Base-by-base conservation (phyloP, 2,113 vertebrate species). In the Hippocampus guttulatus region DNA sequence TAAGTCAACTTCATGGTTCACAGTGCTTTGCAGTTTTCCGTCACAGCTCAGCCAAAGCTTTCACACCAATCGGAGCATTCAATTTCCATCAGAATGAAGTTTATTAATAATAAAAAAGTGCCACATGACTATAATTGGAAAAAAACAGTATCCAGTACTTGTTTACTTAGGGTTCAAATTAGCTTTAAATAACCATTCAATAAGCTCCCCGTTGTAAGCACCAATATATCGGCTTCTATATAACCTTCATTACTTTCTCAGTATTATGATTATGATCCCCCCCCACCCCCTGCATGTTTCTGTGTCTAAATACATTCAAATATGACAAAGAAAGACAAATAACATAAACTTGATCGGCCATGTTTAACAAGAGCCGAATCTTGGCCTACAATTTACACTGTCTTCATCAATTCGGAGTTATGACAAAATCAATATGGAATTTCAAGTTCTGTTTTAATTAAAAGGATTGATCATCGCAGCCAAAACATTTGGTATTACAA, bases 1-100 rank as follows among this genome's bases (percentile, higher is more conserved):
- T 43, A 74, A 51, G 70, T 69, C 33, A 75, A 54, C 47, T 71
- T 65, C 67, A 33, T 20, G 51, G 15, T 52, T 62, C 51, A 15
- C 38, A 25, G 33, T 27, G 41, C 2, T 40, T 33, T 38, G 0
- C 30, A 2, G 52, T 69, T 43, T 47, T 70, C 49, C 27, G 65
- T 68, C 55, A 67, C 21, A 0, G 8, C 33, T 73, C 71, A 78
- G 57, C 12, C 49, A 64, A 60, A 20, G 65, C 55, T 15, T 45
- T 10, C 23, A 67, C 18, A 38, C 40, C 21, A 43, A 40, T 14
- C 12, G 8, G 68, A 33, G n/a, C 21, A 20, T 81, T 76, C 54
- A 70, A 11, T 21, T 64, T 41, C 57, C 75, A 33, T 8, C 16
- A 10, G 67, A 49, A 40, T 52, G 52, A 55, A 43, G 33, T 7